These are phyloP conservation scores for Biston stratarius DNA, from an alignment of 2,888 invertebrate genomes.

Conservation along the genomic window DNA sequence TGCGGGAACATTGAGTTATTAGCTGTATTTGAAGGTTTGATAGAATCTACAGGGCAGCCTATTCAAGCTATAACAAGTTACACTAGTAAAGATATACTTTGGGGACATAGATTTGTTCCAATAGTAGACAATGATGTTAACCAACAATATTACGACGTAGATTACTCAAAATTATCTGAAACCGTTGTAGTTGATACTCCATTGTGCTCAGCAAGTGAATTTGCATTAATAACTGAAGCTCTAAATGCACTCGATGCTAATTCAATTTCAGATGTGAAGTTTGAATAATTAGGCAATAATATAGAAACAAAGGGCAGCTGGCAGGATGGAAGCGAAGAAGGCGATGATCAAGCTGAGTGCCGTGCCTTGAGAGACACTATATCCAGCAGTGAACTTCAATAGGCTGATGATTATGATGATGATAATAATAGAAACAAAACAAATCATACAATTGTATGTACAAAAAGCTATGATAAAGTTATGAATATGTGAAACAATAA, in stretches of 20 bases:
- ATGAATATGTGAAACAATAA: neutral
- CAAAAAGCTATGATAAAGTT: neutral
- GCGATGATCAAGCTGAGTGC: too few relatives aligned
- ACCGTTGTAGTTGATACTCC: conserved; percentile 95
- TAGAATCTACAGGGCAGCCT: conserved; percentile 95
- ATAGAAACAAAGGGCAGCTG: neutral
- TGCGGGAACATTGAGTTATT: conserved; percentile 94
- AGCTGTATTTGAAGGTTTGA: conserved; percentile 95
- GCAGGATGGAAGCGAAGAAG: neutral
- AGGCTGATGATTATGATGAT: too few relatives aligned
- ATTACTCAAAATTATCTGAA: conserved; percentile 95
- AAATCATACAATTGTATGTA: too few relatives aligned
- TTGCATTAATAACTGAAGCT: conserved; percentile 63
- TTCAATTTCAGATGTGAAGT: neutral
- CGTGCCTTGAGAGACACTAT: too few relatives aligned
- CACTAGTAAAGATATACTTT: conserved; percentile 92
- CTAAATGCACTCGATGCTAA: conserved; percentile 2
- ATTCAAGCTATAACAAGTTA: conserved; percentile 94
- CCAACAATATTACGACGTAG: conserved; percentile 91
- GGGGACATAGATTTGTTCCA: conserved; percentile 95
- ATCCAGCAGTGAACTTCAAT: too few relatives aligned
- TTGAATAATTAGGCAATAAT: neutral
- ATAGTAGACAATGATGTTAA: conserved; percentile 91
- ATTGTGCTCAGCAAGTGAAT: conserved; percentile 91
- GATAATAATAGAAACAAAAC: too few relatives aligned